These are phyloP conservation scores for Corbicula japonica DNA, from an alignment of 2,888 invertebrate genomes.

Conservation along the genomic window DNA sequence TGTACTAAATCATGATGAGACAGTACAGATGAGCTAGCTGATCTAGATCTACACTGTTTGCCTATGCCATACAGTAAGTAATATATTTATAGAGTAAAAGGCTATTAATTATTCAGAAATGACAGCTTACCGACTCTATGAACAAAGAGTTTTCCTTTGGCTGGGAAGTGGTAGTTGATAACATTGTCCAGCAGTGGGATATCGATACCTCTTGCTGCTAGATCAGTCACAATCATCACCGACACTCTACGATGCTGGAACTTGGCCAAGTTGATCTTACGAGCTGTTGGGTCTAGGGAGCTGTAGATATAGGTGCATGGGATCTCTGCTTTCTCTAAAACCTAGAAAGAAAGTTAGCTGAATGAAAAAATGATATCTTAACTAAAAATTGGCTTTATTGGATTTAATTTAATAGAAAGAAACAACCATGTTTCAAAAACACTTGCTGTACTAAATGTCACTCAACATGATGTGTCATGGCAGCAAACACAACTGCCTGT, in stretches of 20 bases:
- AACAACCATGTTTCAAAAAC: too few species aligned
- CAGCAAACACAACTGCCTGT: too few species aligned
- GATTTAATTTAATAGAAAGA: too few species aligned
- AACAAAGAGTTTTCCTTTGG: slow-evolving; percentile 98
- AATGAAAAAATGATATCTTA: neutral
- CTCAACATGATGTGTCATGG: too few species aligned
- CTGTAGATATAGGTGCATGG: slow-evolving; percentile 97
- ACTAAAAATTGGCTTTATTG: too few species aligned
- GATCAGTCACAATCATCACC: slow-evolving; percentile 97
- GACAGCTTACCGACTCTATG: slow-evolving; percentile 96
- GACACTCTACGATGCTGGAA: slow-evolving; percentile 91
- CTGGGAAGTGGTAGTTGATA: slow-evolving; percentile 98
- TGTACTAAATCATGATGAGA: too few species aligned
- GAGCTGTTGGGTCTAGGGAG: slow-evolving; percentile 96
- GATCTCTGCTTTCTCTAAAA: slow-evolving; percentile 90
- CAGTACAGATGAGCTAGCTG: too few species aligned
- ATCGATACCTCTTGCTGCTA: slow-evolving; percentile 99
- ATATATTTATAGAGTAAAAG: too few species aligned
- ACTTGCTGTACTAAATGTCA: too few species aligned
- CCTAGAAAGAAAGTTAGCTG: slow-evolving; percentile 87
- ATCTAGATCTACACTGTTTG: too few species aligned
- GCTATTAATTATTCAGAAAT: neutral
- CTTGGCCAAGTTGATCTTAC: slow-evolving; percentile 96
- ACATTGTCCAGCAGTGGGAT: slow-evolving; percentile 98
- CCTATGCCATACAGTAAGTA: too few species aligned